phyloP scores from a whole-genome alignment of 2,113 vertebrate genomes.

The Pipra filicauda region DNA sequence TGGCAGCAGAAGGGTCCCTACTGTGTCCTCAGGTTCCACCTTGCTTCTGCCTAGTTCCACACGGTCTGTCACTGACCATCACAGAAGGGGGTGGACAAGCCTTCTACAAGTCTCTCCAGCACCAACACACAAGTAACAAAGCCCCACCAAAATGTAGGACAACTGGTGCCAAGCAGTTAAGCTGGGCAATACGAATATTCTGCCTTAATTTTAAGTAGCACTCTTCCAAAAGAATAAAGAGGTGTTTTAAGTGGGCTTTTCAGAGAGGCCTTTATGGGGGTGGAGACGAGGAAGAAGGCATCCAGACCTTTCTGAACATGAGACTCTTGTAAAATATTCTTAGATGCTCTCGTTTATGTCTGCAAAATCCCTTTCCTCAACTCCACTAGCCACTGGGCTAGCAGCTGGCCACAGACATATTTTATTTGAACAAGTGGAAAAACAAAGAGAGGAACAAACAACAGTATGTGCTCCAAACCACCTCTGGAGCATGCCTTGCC shows the following conservation, averaged over 20 bases:
- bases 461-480: background rate
- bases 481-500: background rate
- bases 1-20: background rate
- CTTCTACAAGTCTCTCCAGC: background rate
- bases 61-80: background rate
- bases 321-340: background rate
- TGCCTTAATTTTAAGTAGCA: background rate
- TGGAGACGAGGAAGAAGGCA: background rate
- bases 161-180: background rate
- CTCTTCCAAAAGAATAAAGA: background rate
- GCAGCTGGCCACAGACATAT: background rate
- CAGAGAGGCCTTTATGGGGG: background rate
- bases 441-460: background rate
- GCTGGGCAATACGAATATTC: background rate
- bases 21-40: fast-evolving
- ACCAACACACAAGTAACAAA: background rate
- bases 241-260: background rate
- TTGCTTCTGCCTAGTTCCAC: background rate
- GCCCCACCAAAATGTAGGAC: background rate
- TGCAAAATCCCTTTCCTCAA: background rate
- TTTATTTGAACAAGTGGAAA: background rate
- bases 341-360: background rate
- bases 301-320: background rate
- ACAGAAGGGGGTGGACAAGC: background rate
- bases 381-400: background rate